These are phyloP conservation scores for Drosophila kokeensis DNA, from an alignment of 2,888 invertebrate species.

Conservation along the genomic window DNA sequence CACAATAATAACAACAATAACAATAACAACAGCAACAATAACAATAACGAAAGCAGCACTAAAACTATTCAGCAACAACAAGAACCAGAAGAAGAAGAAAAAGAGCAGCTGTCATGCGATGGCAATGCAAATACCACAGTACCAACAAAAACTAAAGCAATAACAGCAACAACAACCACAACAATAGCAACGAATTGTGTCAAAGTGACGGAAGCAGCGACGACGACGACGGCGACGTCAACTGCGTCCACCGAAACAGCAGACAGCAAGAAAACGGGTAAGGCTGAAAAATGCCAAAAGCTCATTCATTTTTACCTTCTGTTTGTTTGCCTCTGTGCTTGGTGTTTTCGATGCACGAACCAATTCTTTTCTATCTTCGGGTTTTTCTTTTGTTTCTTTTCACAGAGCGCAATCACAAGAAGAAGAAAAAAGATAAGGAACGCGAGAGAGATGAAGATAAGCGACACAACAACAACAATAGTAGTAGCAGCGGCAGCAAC, in stretches of 20 bases:
- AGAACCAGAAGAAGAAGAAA: constrained; percentile 37
- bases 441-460: constrained; percentile 75
- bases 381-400: background rate
- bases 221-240: constrained; percentile 11
- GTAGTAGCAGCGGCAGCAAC: background rate
- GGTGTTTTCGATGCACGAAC: constrained; percentile 22
- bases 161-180: constrained; percentile 18
- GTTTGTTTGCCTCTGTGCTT: constrained; percentile 17
- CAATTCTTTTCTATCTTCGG: constrained; percentile 15
- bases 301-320: constrained; percentile 28
- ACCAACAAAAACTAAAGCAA: constrained; percentile 32
- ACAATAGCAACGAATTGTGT: constrained; percentile 49
- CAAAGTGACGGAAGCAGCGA: constrained; percentile 50
- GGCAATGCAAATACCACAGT: constrained; percentile 62
- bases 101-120: constrained; percentile 48
- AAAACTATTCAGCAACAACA: constrained; percentile 39
- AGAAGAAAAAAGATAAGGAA: constrained; percentile 85
- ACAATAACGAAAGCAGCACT: constrained; percentile 37
- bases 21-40: constrained; percentile 29
- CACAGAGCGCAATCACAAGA: constrained; percentile 82
- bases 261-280: constrained; percentile 60
- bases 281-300: constrained; percentile 58
- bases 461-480: constrained; percentile 35
- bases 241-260: constrained; percentile 36
- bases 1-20: constrained; percentile 48